phyloP scores from a whole-genome alignment of 1,140 invertebrate genomes.

The Cepaea nemoralis region DNA sequence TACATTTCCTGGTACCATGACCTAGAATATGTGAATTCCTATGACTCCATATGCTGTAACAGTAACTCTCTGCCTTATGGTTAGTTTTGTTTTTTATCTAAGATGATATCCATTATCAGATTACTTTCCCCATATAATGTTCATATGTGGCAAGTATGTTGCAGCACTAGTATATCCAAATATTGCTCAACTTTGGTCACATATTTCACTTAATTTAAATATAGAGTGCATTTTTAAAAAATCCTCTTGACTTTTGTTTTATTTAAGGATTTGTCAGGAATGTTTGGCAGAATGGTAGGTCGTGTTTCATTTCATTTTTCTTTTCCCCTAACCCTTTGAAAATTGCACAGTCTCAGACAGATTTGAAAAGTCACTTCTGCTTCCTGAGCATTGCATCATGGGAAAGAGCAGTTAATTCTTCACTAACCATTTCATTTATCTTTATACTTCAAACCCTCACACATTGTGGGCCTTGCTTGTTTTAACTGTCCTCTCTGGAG shows the following conservation, averaged over 20 bases:
- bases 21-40: too few species aligned
- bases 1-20: too few species aligned
- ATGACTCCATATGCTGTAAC: too few species aligned
- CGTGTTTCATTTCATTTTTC: slow-evolving; percentile 13
- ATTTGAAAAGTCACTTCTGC: not conserved
- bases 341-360: not conserved
- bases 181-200: too few species aligned
- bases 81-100: too few species aligned
- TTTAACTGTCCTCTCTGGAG: not conserved
- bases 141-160: too few species aligned
- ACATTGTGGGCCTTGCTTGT: not conserved
- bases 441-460: not conserved
- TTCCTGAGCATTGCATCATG: not conserved
- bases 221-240: too few species aligned
- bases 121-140: too few species aligned
- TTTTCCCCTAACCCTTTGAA: not conserved
- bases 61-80: too few species aligned
- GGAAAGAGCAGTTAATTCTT: not conserved
- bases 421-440: not conserved
- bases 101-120: too few species aligned
- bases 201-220: too few species aligned
- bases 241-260: not conserved
- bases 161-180: too few species aligned
- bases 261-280: slow-evolving; percentile 35
- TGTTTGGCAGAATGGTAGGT: slow-evolving; percentile 38